phyloP scores from a whole-genome alignment of 2,888 invertebrate genomes.

The Napeogenes inachia region DNA sequence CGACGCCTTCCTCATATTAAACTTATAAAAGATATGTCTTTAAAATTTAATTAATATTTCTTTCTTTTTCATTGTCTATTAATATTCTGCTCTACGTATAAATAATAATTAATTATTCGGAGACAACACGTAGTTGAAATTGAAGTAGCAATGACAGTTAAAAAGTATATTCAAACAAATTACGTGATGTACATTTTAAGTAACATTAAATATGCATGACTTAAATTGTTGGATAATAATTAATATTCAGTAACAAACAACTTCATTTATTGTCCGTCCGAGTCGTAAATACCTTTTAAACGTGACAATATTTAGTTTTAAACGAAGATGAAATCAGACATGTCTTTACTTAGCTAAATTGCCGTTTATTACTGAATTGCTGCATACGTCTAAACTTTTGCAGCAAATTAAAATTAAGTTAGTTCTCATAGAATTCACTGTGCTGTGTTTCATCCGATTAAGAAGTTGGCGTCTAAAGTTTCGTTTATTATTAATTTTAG shows the following conservation, averaged over 20 bases:
- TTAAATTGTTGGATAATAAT: constrained; percentile 5
- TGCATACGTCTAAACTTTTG: constrained; percentile 31
- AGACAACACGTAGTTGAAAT: background rate
- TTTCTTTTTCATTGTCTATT: background rate
- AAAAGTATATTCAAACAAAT: background rate
- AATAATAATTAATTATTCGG: background rate
- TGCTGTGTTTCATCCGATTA: constrained; percentile 30
- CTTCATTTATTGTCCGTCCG: background rate
- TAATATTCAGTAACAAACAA: constrained; percentile 5
- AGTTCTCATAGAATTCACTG: constrained; percentile 26
- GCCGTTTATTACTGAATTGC: constrained; percentile 39
- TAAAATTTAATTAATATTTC: background rate
- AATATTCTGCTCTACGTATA: background rate
- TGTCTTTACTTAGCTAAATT: constrained; percentile 38
- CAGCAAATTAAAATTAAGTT: constrained; percentile 31
- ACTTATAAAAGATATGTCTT: too few species aligned
- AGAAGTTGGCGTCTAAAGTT: constrained; percentile 22
- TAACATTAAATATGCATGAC: background rate
- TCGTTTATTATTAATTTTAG: constrained; percentile 22
- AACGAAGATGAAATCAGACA: constrained; percentile 33
- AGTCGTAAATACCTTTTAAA: constrained; percentile 13
- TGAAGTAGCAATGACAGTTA: background rate
- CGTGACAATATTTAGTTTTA: constrained; percentile 26
- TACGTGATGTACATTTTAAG: constrained; percentile 1
- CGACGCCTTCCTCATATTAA: too few species aligned